These are phyloP conservation scores for cat (Felis catus) DNA, from an alignment of 2,113 vertebrate genomes.

Conservation along the genomic window F.catus_Fca126_mat1.0 CM031423.1:80490501-80491000, in stretches of 20 bases:
- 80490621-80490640: neutral
- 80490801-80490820: neutral
- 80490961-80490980: neutral
- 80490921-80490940: neutral
- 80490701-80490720: neutral
- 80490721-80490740: neutral
- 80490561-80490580: neutral
- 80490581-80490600: neutral
- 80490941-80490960: neutral
- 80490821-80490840: slow-evolving; percentile 46
- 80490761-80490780: neutral
- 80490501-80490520: neutral
- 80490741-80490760: neutral
- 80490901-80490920: neutral
- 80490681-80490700: neutral
- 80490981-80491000: neutral
- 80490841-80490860: slow-evolving; percentile 13
- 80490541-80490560: neutral
- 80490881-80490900: neutral
- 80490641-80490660: neutral
- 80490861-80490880: slow-evolving; percentile 5
- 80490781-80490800: slow-evolving; percentile 23
- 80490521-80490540: neutral
- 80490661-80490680: slow-evolving; percentile 13
- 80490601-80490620: neutral